phyloP scores from a whole-genome alignment of 2,113 vertebrate species.

The Amblyopsis rosae region DNA sequence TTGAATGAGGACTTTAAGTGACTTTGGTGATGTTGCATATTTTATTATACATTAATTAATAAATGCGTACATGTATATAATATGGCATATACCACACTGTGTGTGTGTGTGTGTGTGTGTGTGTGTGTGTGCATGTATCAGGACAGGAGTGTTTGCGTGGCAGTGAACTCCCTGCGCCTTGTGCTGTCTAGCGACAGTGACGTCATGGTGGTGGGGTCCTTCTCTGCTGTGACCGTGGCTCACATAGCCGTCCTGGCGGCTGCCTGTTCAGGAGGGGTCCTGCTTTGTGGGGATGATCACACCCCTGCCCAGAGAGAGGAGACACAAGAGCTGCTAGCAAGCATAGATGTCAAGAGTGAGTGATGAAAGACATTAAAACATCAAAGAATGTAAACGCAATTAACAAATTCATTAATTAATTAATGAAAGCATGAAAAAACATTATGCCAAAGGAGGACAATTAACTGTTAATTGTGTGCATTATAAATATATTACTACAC shows the following conservation, averaged over 20 bases:
- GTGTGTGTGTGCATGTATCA: slow-evolving; percentile 38
- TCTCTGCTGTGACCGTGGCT: slow-evolving; percentile 83
- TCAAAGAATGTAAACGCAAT: not conserved
- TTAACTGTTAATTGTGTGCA: too few species aligned
- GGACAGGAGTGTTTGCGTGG: slow-evolving; percentile 89
- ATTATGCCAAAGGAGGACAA: too few species aligned
- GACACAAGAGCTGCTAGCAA: slow-evolving; percentile 69
- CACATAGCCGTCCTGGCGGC: slow-evolving; percentile 78
- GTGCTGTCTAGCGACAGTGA: slow-evolving; percentile 79
- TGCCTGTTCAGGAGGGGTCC: slow-evolving; percentile 62
- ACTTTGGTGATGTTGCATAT: too few species aligned
- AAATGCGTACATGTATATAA: not conserved
- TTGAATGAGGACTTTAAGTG: too few species aligned
- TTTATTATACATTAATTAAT: not conserved
- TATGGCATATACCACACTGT: not conserved
- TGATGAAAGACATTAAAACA: not conserved
- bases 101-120: slow-evolving; percentile 7
- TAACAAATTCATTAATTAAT: too few species aligned
- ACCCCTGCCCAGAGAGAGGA: slow-evolving; percentile 70
- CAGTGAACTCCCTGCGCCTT: slow-evolving; percentile 77
- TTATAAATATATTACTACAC: too few species aligned
- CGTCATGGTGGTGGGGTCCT: slow-evolving; percentile 80
- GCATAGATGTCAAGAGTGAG: slow-evolving; percentile 86
- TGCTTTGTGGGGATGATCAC: slow-evolving; percentile 81
- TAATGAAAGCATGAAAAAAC: too few species aligned